phyloP scores from a whole-genome alignment of 1,140 invertebrate genomes.

The Anastrepha obliqua region DNA sequence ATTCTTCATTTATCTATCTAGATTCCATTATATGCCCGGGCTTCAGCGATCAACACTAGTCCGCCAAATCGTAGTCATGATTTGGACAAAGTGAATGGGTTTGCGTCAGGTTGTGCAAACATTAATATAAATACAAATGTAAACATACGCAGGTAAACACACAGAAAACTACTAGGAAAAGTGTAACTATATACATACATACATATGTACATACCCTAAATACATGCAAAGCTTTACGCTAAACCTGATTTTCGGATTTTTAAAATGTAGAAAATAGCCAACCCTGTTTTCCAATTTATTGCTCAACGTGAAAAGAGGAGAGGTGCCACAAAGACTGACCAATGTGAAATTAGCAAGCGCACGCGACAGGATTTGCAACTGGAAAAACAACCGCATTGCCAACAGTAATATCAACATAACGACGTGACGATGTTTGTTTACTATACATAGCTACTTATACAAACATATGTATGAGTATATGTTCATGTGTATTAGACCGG shows the following conservation, averaged over 20 bases:
- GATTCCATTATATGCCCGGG: not conserved
- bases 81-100: not conserved
- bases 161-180: not conserved
- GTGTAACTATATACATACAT: not conserved
- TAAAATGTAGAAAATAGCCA: not conserved
- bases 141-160: not conserved
- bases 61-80: not conserved
- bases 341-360: conserved; percentile 44
- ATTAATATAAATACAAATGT: not conserved
- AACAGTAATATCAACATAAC: conserved; percentile 10
- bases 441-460: not conserved
- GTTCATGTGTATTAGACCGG: too few species aligned
- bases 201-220: not conserved
- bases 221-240: not conserved
- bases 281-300: not conserved
- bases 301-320: not conserved
- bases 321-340: not conserved
- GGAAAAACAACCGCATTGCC: conserved; percentile 45
- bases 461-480: not conserved
- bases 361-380: conserved; percentile 31
- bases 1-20: too few species aligned
- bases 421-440: not conserved
- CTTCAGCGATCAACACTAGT: not conserved
- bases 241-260: not conserved
- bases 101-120: not conserved